Conservation (phyloP, 1,140 invertebrate genomes). For the Drosophila nebulosa region DNA sequence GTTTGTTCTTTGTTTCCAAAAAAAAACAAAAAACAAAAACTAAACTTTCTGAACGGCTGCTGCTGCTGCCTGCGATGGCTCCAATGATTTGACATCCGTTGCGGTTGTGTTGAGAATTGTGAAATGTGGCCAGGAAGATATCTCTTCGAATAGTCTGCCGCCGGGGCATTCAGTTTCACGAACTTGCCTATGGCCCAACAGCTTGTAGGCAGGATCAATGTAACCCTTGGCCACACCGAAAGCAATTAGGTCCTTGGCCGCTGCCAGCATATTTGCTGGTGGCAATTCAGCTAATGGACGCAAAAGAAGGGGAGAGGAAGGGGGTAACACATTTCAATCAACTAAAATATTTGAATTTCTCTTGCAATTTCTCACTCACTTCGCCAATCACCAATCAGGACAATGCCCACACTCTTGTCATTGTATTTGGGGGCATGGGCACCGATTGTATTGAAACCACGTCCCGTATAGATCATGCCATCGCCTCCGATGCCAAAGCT, state of each 20-base stretch:
- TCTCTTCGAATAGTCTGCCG: conserved; percentile 84
- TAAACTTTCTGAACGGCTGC: conserved; percentile 28
- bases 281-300: conserved; percentile 83
- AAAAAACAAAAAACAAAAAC: too few relatives aligned
- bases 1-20: background rate
- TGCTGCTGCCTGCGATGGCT: conserved; percentile 6
- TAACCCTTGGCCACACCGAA: conserved; percentile 84
- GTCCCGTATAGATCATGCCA: conserved; percentile 87
- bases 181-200: conserved; percentile 87
- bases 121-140: conserved; percentile 86
- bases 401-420: conserved; percentile 87
- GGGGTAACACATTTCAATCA: background rate
- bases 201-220: conserved; percentile 84
- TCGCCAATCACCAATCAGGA: conserved; percentile 86
- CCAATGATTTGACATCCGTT: conserved; percentile 1
- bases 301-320: conserved; percentile 23
- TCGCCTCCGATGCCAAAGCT: conserved; percentile 91
- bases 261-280: conserved; percentile 83
- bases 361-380: conserved; percentile 81
- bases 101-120: conserved; percentile 25
- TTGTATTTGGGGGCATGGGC: conserved; percentile 88
- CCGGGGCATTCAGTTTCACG: conserved; percentile 87
- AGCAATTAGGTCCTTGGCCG: conserved; percentile 84
- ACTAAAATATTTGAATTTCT: background rate
- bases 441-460: conserved; percentile 87